Base-by-base conservation (phyloP, 2,888 invertebrate genomes). In the Drosophila monieri region DNA sequence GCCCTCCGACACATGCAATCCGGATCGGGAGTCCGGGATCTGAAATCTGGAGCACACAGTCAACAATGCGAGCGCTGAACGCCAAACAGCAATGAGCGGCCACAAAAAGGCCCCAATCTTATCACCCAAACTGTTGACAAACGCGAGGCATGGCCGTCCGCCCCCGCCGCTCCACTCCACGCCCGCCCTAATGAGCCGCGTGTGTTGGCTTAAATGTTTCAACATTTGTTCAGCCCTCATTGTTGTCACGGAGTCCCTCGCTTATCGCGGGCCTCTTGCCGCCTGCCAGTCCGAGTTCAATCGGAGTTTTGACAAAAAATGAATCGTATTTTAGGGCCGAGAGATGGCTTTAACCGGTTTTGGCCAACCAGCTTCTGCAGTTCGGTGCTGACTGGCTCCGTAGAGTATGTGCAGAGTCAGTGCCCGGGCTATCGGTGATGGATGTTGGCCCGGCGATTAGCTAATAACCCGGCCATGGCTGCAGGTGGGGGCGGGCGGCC, bases 391-490 rank as follows among this genome's bases (percentile, higher is more conserved):
- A 1, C 21, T 4, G 21, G 0, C 21, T 21, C 21, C 21, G 21
- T 4, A 21, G 21, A 21, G 21, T 21, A 4, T 21, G 0, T 21
- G 21, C 21, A 4, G 18, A 18, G 3, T 4, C 21, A 21, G 3
- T 21, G 21, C 21, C 4, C 21, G 21, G 3, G 21, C 15, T 52
- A 70, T 74, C 76, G 56, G 72, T 80, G 78, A 83, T 83, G 68
- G 58, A 80, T 80, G 80, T 80, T 58, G 68, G 53, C 44, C 43
- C 43, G 48, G 69, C 70, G 77, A 78, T 80, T 77, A 80, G 75
- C 69, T 75, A 72, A 78, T 80, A 47, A 53, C 62, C 44, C 25
- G 23, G 30, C 10, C 14, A 15, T 9, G 18, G 18, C 18, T 18
- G 18, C 4, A 48, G 23, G 9, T 12, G 2, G 23, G 10, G 5